phyloP scores from a whole-genome alignment of 2,888 invertebrate species.

The Stictocephala bisonia region DNA sequence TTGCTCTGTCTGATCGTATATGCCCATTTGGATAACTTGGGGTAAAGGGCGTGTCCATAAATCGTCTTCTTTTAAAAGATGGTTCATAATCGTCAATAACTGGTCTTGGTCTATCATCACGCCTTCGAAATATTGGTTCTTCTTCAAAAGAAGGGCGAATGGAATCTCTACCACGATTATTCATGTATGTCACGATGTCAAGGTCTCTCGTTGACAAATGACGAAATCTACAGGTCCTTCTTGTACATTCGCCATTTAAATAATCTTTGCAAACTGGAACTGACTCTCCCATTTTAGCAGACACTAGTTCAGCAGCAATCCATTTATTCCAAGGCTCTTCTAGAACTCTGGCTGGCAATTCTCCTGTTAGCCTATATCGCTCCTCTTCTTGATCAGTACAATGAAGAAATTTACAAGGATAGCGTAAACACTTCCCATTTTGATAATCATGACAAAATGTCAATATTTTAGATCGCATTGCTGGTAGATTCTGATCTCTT shows the following conservation, averaged over 20 bases:
- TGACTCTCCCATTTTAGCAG: constrained; percentile 31
- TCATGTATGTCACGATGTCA: constrained; percentile 2
- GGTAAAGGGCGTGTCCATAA: constrained; percentile 61
- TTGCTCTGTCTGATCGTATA: constrained; percentile 30
- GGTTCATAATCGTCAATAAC: constrained; percentile 56
- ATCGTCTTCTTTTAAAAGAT: constrained; percentile 58
- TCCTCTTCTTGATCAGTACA: constrained; percentile 81
- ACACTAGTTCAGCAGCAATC: constrained; percentile 38
- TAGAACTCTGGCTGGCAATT: constrained; percentile 69
- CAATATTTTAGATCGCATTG: constrained; percentile 58
- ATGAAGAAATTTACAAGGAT: constrained; percentile 81
- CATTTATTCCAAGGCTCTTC: constrained; percentile 43
- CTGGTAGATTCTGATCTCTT: constrained; percentile 23
- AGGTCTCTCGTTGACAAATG: constrained; percentile 63
- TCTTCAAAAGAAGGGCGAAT: constrained; percentile 5
- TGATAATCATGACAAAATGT: constrained; percentile 77
- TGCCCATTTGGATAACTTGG: constrained; percentile 19
- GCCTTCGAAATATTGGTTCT: constrained; percentile 19
- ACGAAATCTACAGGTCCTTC: constrained; percentile 67
- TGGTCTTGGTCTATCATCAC: constrained; percentile 22
- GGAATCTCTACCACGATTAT: neutral
- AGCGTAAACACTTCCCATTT: constrained; percentile 79
- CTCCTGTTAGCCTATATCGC: constrained; percentile 77
- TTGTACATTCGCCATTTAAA: constrained; percentile 69
- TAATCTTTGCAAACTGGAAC: constrained; percentile 72